These are phyloP conservation scores for Saimiri boliviensis DNA, from an alignment of 2,113 vertebrate genomes.

Conservation along the genomic window DNA sequence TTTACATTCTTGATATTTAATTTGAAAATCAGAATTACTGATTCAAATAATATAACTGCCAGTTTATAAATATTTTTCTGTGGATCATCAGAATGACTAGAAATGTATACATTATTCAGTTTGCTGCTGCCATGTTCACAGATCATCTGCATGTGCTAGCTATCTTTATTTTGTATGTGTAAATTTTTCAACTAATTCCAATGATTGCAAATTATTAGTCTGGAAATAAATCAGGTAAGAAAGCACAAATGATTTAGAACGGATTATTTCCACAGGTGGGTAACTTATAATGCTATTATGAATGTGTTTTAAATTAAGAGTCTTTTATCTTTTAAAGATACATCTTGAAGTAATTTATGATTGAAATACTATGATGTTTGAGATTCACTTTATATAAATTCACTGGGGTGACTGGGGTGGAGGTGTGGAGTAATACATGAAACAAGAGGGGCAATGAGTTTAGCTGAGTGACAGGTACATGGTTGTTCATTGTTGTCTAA, in stretches of 20 bases:
- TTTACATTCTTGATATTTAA: background rate
- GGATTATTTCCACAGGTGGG: background rate
- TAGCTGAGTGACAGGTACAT: background rate
- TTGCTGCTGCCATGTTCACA: background rate
- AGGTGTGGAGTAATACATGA: background rate
- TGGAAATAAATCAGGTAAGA: background rate
- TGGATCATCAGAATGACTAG: background rate
- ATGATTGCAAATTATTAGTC: background rate
- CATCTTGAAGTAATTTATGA: background rate
- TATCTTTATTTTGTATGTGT: background rate
- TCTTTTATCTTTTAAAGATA: background rate
- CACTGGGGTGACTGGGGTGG: background rate
- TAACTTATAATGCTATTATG: background rate
- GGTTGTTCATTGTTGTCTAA: background rate
- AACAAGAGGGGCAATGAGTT: background rate
- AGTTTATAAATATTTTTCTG: background rate
- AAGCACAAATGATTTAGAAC: background rate
- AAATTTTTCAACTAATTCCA: background rate
- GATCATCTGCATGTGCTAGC: background rate
- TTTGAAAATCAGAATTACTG: slow-evolving; percentile 2
- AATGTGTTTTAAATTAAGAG: background rate
- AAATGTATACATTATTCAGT: background rate
- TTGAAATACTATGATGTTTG: background rate
- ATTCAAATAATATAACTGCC: background rate
- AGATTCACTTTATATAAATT: background rate